Percentiles rank a stretch among this genome's conserved stretches.
These are phyloP conservation scores for Temnopleurus reevesii DNA, from an alignment of 53 echinoderm and acorn worm species.

Conservation along the genomic window DNA sequence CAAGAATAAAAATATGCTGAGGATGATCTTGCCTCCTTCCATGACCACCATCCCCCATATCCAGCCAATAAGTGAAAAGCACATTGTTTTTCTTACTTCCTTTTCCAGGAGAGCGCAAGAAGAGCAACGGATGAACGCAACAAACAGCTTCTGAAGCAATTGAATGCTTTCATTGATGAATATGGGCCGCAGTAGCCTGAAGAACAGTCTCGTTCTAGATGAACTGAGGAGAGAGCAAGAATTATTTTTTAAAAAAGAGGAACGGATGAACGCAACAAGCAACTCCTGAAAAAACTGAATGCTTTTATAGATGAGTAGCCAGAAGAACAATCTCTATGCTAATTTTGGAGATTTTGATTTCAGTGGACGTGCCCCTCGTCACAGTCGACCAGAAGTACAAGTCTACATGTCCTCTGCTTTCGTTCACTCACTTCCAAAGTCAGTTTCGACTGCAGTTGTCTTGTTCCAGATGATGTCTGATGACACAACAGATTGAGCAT, in stretches of 20 bases:
- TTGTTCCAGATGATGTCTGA: too few relatives aligned
- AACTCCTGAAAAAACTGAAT: conserved; percentile 61
- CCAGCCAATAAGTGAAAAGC: too few relatives aligned
- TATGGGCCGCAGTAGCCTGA: conserved; percentile 73
- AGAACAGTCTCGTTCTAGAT: too few relatives aligned
- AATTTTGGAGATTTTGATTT: not conserved
- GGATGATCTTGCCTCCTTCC: too few relatives aligned
- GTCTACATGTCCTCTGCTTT: too few relatives aligned
- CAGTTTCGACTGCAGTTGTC: too few relatives aligned
- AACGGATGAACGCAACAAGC: conserved; percentile 80
- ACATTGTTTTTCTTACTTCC: not conserved
- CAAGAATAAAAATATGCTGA: too few relatives aligned
- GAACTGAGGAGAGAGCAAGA: too few relatives aligned
- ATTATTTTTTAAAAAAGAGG: too few relatives aligned
- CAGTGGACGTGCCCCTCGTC: not conserved
- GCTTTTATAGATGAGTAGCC: not conserved
- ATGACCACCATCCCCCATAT: too few relatives aligned
- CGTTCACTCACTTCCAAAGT: too few relatives aligned
- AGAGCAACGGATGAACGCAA: conserved; percentile 85
- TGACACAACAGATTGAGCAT: too few relatives aligned
- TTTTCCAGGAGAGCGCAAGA: conserved; percentile 67
- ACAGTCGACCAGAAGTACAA: not conserved
- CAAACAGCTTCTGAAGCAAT: conserved; percentile 83
- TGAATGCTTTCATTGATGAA: conserved; percentile 84
- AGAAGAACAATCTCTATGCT: not conserved